Evolutionary conservation across 2,113 vertebrate species (phyloP), one percentile per base, ranked within the genome.

Genomic region (Bolborhynchus lineola): DNA sequence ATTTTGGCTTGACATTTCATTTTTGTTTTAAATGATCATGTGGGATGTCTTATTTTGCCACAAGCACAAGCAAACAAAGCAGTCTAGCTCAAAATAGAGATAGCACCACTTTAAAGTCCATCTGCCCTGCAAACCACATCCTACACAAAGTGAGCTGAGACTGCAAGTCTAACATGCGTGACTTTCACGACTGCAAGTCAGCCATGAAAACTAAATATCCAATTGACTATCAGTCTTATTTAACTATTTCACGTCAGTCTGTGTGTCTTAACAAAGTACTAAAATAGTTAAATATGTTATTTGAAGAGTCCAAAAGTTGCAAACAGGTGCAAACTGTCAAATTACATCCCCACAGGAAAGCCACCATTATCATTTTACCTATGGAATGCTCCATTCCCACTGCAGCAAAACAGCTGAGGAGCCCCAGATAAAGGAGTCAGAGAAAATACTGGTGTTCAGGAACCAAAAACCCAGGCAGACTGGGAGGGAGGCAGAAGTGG

Each of bases 321-420:
- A 78, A 96, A 96, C 97, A 97, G 96, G 96, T 97, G 97, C 95
- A 95, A 86, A 86, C 76, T 95, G 96, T 97, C 91, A 97, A 76
- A 93, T 97, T 97, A 97, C 96, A 93, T 62, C 93, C 86, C 82
- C 68, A 53, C 70, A 96, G 93, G 80, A 94, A 94, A 97, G 95
- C 91, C 60, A 75, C 77, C 20, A 0, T 97, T 97, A 97, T 97
- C 91, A 46, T 94, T 97, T 95, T 97, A 97, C 95, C 84, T 93
- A 95, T 16, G 92, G 97, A 97, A 97, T 97, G 93, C 93, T 94
- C 78, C 33, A 7, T 80, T 94, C 91, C 84, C 87, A 74, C 76
- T 84, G 90, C 85, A 95, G 90, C 83, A 95, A 93, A 96, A 71
- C 78, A 82, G 79, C 80, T 87, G 81, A 92, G 70, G 7, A 95